Percentiles rank a stretch among this genome's conserved stretches.
phyloP scores from a whole-genome alignment of 2,797 vertebrate genomes.

The Pampus argenteus region DNA sequence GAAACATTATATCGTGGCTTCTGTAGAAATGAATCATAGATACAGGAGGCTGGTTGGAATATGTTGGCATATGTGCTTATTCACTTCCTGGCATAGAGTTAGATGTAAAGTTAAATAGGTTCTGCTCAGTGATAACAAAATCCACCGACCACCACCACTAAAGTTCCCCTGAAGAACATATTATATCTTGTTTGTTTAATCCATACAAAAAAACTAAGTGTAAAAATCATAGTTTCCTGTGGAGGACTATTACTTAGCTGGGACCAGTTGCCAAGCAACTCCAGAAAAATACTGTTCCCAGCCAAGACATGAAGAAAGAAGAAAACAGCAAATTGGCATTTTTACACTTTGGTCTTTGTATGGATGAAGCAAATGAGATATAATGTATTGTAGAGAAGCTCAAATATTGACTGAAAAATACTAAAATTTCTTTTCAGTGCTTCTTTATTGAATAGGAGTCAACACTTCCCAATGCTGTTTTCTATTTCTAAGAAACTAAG shows the following conservation, averaged over 20 bases:
- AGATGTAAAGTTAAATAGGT: background rate
- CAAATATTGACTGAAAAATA: background rate
- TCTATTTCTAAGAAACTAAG: background rate
- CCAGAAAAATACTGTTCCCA: background rate
- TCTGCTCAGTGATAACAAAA: background rate
- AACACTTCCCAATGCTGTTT: background rate
- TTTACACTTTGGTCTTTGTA: no score
- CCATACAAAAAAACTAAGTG: no score
- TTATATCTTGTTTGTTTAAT: no score
- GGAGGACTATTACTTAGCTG: no score
- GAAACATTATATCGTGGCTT: background rate
- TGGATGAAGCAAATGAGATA: no score
- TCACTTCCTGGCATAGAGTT: no score
- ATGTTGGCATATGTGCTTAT: background rate
- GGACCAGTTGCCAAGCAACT: no score
- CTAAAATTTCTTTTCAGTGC: background rate
- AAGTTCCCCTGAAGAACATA: no score
- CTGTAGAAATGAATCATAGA: conserved; percentile 14
- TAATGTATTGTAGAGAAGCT: no score
- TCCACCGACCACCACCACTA: no score
- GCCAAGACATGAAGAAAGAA: background rate
- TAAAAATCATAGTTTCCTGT: no score
- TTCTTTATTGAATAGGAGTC: background rate
- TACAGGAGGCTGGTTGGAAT: no score
- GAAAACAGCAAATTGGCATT: background rate